phyloP scores from a whole-genome alignment of 1,140 invertebrate species.

The Eriosoma lanigerum region DNA sequence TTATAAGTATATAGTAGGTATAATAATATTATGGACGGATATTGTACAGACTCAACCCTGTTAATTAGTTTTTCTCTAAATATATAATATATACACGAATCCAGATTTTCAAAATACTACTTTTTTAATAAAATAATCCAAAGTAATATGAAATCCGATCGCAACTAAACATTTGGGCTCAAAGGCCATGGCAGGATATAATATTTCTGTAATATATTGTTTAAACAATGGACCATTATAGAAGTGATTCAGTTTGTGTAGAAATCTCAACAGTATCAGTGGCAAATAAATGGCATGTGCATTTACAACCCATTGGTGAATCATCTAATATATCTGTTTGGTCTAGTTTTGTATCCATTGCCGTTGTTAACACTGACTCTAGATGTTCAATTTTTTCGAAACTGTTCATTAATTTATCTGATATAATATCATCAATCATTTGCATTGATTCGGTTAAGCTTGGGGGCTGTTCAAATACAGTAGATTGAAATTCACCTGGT shows the following conservation, averaged over 20 bases:
- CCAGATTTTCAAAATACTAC: conserved; percentile 16
- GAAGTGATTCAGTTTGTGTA: conserved; percentile 35
- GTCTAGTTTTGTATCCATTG: conserved; percentile 55
- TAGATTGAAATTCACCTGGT: conserved; percentile 22
- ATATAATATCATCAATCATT: conserved; percentile 81
- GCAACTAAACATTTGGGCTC: not conserved
- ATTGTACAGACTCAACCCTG: conserved; percentile 44
- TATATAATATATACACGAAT: not conserved
- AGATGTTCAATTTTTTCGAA: conserved; percentile 84
- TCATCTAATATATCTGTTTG: conserved; percentile 17
- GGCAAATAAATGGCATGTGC: conserved; percentile 31
- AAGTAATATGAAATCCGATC: conserved; percentile 1
- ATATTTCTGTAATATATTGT: not conserved
- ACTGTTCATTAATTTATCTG: conserved; percentile 79
- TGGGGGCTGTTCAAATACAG: conserved; percentile 65
- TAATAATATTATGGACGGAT: conserved; percentile 51
- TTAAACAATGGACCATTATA: not conserved
- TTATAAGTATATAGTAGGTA: conserved; percentile 26
- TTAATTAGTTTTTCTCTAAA: conserved; percentile 33
- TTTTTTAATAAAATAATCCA: not conserved
- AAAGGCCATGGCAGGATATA: not conserved
- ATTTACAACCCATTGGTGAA: conserved; percentile 30
- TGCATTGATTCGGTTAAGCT: conserved; percentile 89
- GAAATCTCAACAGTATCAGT: conserved; percentile 30
- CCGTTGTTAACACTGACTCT: conserved; percentile 79